phyloP scores from a whole-genome alignment of 2,797 vertebrate species.

The Liparis tanakae region DNA sequence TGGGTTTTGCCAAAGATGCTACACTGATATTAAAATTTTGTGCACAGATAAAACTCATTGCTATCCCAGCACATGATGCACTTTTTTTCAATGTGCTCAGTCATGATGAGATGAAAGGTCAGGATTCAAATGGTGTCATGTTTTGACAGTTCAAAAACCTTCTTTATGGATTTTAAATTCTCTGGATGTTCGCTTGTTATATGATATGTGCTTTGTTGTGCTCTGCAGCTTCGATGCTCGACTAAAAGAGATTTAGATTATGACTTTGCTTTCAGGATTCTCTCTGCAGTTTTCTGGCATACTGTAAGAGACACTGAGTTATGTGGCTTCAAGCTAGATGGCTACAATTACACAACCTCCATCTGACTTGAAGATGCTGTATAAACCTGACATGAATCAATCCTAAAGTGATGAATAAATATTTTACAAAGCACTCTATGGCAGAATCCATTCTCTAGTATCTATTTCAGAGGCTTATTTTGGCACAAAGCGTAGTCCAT shows the following conservation, averaged over 20 bases:
- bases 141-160: no score
- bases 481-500: slow-evolving; percentile 2
- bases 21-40: slow-evolving; percentile 2
- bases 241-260: neutral
- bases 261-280: slow-evolving; percentile 7
- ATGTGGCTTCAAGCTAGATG: slow-evolving; percentile 1
- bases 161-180: neutral
- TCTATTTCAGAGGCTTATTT: slow-evolving; percentile 21
- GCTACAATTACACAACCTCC: neutral
- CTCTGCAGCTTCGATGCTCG: neutral
- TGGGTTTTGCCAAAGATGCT: neutral
- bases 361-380: slow-evolving; percentile 1
- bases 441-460: slow-evolving; percentile 7
- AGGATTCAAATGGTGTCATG: neutral
- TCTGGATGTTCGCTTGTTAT: neutral
- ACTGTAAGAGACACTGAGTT: neutral
- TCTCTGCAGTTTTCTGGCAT: neutral
- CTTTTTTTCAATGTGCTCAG: neutral
- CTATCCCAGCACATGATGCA: neutral
- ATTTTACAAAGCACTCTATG: slow-evolving; percentile 20
- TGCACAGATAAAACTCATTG: neutral
- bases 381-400: slow-evolving; percentile 25
- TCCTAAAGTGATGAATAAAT: slow-evolving; percentile 21
- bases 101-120: neutral
- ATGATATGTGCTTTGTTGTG: slow-evolving; percentile 12